Evolutionary conservation across 2,888 invertebrate genomes (phyloP).

Genomic region (Cantharis nigra): DNA sequence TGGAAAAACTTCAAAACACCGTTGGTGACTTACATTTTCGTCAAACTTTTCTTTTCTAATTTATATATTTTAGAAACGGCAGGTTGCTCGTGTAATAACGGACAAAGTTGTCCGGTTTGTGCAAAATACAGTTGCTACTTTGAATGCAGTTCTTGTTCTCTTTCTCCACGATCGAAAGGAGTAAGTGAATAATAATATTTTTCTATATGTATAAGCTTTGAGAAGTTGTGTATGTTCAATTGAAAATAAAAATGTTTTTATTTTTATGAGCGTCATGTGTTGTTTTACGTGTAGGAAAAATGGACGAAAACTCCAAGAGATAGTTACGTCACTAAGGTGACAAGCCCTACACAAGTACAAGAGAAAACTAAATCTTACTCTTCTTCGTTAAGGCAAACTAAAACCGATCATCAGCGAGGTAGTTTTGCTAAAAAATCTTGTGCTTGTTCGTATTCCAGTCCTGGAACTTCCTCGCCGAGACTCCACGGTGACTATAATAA

Average conservation of each 20-base stretch:
- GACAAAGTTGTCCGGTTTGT: constrained; percentile 38
- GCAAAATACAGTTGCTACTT: constrained; percentile 41
- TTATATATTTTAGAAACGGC: constrained; percentile 1
- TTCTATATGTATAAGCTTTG: background rate
- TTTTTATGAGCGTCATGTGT: background rate
- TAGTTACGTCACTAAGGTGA: background rate
- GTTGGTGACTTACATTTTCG: background rate
- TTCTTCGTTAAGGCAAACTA: background rate
- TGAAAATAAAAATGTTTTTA: background rate
- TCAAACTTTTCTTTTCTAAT: background rate
- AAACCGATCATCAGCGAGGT: background rate
- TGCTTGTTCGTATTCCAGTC: background rate
- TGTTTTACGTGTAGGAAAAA: background rate
- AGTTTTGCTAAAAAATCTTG: background rate
- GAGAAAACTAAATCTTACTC: background rate
- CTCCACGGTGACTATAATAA: background rate
- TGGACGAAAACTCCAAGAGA: background rate
- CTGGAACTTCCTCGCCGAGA: background rate
- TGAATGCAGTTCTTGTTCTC: constrained; percentile 16
- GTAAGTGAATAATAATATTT: background rate
- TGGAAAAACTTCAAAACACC: background rate
- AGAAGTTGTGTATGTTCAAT: background rate
- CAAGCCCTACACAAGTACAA: background rate
- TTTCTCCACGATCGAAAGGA: background rate
- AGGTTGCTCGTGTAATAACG: constrained; percentile 19